A percentile compares a stretch with the other conserved stretches of the same genome.
These are phyloP conservation scores for Ianthella basta DNA, from an alignment of 37 sponge, comb jelly and placozoan genomes.

Conservation along the genomic window DNA sequence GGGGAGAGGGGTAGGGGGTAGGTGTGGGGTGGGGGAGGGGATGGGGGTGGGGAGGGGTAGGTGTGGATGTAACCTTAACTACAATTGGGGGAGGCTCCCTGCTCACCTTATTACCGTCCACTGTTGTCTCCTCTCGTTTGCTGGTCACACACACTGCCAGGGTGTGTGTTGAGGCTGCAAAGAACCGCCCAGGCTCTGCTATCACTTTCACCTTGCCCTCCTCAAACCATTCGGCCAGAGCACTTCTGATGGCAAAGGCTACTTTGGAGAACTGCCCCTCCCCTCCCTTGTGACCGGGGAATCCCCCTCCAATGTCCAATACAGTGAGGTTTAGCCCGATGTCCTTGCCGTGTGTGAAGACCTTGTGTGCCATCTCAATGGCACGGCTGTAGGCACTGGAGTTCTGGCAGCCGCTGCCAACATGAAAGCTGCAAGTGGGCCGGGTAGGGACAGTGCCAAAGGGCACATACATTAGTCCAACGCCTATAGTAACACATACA, in stretches of 20 bases:
- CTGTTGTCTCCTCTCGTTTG: constrained; percentile 31
- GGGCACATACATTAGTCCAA: too few species aligned
- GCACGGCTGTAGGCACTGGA: constrained; percentile 69
- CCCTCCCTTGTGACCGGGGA: constrained; percentile 63
- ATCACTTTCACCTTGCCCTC: constrained; percentile 60
- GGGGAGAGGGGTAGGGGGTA: too few species aligned
- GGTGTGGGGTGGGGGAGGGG: too few species aligned
- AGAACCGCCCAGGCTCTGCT: constrained; percentile 93
- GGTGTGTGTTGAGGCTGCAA: constrained; percentile 66
- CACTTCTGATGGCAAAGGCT: background rate
- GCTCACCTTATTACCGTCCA: background rate
- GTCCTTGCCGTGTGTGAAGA: constrained; percentile 60
- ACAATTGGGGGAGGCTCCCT: too few species aligned
- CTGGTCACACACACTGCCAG: constrained; percentile 80
- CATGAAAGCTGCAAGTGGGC: constrained; percentile 75
- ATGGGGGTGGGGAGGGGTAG: too few species aligned
- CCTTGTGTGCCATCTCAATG: constrained; percentile 51
- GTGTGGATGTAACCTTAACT: too few species aligned
- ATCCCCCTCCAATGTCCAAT: constrained; percentile 95
- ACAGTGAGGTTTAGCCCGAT: constrained; percentile 67
- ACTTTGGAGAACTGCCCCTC: constrained; percentile 42
- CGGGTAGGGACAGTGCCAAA: too few species aligned
- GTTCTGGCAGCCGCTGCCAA: constrained; percentile 81
- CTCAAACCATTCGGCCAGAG: background rate
- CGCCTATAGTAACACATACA: too few species aligned